Percentiles rank a stretch among this genome's conserved stretches.
Conservation (phyloP, 2,797 vertebrate species). For the Manis javanica region DNA sequence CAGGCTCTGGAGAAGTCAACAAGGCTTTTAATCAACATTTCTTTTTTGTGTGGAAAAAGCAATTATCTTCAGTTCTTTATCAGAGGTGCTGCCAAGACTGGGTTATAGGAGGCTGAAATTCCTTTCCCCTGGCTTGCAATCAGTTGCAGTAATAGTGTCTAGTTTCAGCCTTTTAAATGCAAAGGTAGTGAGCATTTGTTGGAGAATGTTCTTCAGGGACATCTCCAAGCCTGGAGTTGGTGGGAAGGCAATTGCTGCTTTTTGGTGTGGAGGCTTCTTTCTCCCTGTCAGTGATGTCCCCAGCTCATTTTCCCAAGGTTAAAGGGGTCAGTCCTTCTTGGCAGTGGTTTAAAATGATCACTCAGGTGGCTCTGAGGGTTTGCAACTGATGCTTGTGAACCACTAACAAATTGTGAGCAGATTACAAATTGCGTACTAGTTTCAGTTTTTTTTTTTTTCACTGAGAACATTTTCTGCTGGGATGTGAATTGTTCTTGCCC, state of each 20-base stretch:
- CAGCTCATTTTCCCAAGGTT: slow-evolving; percentile 60
- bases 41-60: background rate
- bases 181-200: background rate
- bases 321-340: background rate
- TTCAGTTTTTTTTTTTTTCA: background rate
- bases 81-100: slow-evolving; percentile 32
- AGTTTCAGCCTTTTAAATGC: background rate
- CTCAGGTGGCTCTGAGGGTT: slow-evolving; percentile 5
- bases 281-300: background rate
- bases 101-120: slow-evolving; percentile 13
- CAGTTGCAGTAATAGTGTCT: slow-evolving; percentile 25
- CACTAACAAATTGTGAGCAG: background rate
- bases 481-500: background rate
- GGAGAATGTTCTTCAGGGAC: background rate
- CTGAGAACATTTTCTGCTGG: background rate
- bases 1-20: background rate
- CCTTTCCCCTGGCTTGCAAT: background rate
- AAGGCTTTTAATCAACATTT: slow-evolving; percentile 16
- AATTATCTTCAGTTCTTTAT: slow-evolving; percentile 50
- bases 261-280: background rate
- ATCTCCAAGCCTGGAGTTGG: background rate
- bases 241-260: background rate
- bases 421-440: background rate
- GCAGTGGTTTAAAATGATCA: background rate
- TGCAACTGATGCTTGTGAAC: background rate